Evolutionary conservation across 2,797 vertebrate genomes (phyloP).

Genomic region (Anas georgica): DNA sequence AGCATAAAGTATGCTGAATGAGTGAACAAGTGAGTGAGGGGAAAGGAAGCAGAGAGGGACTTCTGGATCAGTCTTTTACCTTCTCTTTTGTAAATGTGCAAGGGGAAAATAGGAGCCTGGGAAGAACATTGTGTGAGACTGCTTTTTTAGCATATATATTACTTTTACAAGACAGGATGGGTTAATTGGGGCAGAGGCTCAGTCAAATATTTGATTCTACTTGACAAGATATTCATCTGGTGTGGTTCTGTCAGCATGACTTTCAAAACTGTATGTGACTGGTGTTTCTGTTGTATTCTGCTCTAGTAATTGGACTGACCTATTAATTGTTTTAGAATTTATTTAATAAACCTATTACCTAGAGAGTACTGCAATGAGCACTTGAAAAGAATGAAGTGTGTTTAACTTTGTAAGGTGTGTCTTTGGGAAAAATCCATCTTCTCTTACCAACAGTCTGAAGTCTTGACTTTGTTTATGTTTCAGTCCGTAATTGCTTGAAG

Average conservation of each 20-base stretch:
- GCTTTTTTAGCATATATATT: neutral
- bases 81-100: neutral
- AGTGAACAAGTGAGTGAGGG: neutral
- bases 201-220: neutral
- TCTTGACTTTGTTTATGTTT: neutral
- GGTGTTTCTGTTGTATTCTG: neutral
- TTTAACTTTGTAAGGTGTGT: neutral
- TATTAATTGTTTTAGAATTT: neutral
- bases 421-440: neutral
- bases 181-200: neutral
- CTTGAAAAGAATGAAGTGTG: neutral
- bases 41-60: neutral
- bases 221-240: neutral
- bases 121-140: neutral
- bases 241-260: neutral
- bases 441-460: neutral
- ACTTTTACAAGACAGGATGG: neutral
- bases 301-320: neutral
- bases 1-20: neutral
- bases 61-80: neutral
- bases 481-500: neutral
- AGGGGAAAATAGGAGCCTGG: neutral
- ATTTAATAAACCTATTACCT: neutral
- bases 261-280: neutral
- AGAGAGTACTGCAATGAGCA: rapidly evolving